Conservation (phyloP, 37 sponge, comb jelly and placozoan species). For the Agelas oroides region DNA sequence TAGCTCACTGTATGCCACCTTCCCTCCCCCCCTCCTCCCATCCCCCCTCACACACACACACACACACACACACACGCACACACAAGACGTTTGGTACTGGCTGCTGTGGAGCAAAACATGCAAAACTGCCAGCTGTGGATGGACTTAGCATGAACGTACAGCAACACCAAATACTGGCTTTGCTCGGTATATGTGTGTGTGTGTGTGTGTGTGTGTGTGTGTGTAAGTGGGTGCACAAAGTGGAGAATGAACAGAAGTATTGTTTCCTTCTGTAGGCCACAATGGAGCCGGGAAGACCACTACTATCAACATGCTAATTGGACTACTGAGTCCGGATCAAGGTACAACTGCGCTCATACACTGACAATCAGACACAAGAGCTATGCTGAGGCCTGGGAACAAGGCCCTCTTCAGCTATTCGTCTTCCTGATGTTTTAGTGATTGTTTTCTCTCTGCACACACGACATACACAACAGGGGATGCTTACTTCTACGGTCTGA, state of each 20-base stretch:
- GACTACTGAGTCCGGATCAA: conserved; percentile 61
- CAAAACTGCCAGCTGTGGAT: conserved; percentile 60
- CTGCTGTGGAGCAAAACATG: not conserved
- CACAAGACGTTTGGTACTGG: conserved; percentile 27
- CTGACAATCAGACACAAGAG: too few species aligned
- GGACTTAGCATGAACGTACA: conserved; percentile 36
- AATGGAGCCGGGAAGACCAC: conserved; percentile 92
- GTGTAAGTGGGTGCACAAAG: not conserved
- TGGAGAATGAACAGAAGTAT: too few species aligned
- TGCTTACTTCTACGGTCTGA: conserved; percentile 74
- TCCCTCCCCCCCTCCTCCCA: too few species aligned
- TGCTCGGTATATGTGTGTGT: conserved; percentile 61
- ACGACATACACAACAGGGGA: conserved; percentile 50
- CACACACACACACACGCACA: not conserved
- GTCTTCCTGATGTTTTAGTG: too few species aligned
- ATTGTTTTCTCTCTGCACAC: too few species aligned
- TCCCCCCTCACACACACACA: not conserved
- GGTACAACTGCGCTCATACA: conserved; percentile 42
- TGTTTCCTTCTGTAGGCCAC: conserved; percentile 48
- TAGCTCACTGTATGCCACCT: too few species aligned
- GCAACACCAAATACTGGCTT: conserved; percentile 74
- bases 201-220: conserved; percentile 9
- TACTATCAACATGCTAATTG: conserved; percentile 88
- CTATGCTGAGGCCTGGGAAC: too few species aligned
- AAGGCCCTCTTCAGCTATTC: too few species aligned